Base-by-base conservation (phyloP, 1,140 invertebrate species). In the Anadara kagoshimensis region DNA sequence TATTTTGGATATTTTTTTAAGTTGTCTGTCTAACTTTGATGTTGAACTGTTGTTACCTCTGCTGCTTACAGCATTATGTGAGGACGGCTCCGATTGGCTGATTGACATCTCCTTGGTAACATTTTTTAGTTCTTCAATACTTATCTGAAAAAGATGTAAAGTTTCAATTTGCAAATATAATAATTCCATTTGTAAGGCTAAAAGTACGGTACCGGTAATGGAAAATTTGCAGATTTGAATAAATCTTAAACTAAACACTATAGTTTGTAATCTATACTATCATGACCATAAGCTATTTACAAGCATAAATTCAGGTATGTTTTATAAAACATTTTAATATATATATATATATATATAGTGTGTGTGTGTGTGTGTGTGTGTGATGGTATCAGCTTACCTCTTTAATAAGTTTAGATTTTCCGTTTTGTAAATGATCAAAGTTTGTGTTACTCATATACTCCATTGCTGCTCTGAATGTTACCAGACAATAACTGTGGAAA, bases 391-490 rank as follows among this genome's bases (percentile, higher is more conserved):
- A 4, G 26, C 68, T 69, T 14, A 83, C 79, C 72, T 81, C 75
- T 26, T 74, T 75, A n/a, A 57, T 51, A 26, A 56, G 29, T 45
- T 61, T 59, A 16, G 62, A 56, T 47, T 76, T 76, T 14, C 73
- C 49, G 18, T 45, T 53, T 45, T 75, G 54, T 20, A 86, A 57
- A 53, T 77, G 18, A 69, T 70, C 69, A 73, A 86, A 86, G 45
- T 83, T 78, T 57, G 83, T 83, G 12, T 63, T 68, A 47, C 75
- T 76, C 74, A 87, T 79, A 51, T 83, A 87, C 63, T 85, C 76
- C 47, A 85, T 79, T 22, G 85, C 84, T 54, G 85, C 85, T 68
- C 85, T 85, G 59, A 85, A 85, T 11, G 84, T 83, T n/a, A 87
- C 85, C 63, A 87, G 67, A 69, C 84, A 85, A 54, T 83, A 87